These are phyloP conservation scores for Rhea pennata DNA, from an alignment of 2,113 vertebrate species.

Conservation along the genomic window DNA sequence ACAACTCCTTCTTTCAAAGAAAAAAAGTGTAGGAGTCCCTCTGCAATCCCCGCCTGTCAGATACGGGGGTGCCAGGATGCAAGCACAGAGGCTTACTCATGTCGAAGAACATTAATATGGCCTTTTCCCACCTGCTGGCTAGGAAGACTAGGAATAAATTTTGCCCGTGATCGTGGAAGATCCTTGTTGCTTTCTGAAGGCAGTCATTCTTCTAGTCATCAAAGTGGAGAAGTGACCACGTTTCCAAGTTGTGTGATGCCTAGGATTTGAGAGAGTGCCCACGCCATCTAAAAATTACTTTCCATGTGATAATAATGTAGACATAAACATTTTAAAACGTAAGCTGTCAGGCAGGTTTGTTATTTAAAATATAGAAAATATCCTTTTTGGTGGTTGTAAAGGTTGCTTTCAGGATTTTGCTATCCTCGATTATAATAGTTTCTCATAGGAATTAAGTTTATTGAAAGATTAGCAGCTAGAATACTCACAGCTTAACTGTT, in stretches of 20 bases:
- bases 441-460: background rate
- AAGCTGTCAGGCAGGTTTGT: background rate
- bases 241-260: background rate
- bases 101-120: background rate
- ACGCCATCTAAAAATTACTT: background rate
- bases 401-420: background rate
- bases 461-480: rapidly evolving
- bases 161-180: background rate
- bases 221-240: background rate
- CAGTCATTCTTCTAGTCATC: background rate
- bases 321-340: background rate
- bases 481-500: background rate
- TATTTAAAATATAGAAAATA: background rate
- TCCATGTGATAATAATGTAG: background rate
- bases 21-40: background rate
- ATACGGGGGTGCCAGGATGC: background rate
- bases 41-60: background rate
- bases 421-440: background rate
- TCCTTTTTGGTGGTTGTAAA: background rate
- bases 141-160: background rate
- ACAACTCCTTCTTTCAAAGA: background rate
- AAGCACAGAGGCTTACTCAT: background rate
- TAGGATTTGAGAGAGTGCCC: background rate
- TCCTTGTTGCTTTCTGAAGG: background rate
- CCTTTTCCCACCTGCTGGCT: background rate